Percentiles rank a stretch among this genome's conserved stretches.
Conservation (phyloP, 2,113 vertebrate genomes). For the Eurypyga helias region DNA sequence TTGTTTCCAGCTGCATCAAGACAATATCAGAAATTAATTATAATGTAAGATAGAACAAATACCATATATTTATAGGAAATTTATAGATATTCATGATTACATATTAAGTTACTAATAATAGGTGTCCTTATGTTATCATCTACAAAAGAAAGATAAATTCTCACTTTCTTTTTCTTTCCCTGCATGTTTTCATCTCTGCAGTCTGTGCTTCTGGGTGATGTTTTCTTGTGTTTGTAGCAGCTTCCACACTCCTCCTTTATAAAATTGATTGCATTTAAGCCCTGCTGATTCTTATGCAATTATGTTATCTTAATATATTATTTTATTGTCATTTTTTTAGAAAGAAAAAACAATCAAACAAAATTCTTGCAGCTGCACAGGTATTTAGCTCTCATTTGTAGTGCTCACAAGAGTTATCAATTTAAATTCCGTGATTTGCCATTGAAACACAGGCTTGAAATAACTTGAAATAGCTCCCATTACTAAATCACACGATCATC, state of each 20-base stretch:
- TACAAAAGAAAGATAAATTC: not conserved
- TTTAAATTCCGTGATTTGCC: constrained; percentile 15
- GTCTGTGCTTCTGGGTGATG: not conserved
- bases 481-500: not conserved
- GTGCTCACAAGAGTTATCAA: constrained; percentile 32
- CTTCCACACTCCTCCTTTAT: not conserved
- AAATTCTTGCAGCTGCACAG: constrained; percentile 27
- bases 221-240: constrained; percentile 20
- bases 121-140: not conserved
- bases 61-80: not conserved
- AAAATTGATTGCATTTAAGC: constrained; percentile 28
- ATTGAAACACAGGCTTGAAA: constrained; percentile 22
- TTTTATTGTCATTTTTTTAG: constrained; percentile 28
- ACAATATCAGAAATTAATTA: constrained; percentile 39
- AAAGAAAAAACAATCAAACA: constrained; percentile 47
- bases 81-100: constrained; percentile 9
- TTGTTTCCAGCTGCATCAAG: not conserved
- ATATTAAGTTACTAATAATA: constrained; percentile 1
- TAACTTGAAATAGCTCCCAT: constrained; percentile 8
- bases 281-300: constrained; percentile 14
- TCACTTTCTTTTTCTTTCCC: not conserved
- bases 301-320: constrained; percentile 57
- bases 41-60: not conserved
- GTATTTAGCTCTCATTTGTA: constrained; percentile 54
- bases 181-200: constrained; percentile 6